These are phyloP conservation scores for Sebastes paucispinis DNA, from an alignment of 2,797 vertebrate genomes.

Conservation along the genomic window DNA sequence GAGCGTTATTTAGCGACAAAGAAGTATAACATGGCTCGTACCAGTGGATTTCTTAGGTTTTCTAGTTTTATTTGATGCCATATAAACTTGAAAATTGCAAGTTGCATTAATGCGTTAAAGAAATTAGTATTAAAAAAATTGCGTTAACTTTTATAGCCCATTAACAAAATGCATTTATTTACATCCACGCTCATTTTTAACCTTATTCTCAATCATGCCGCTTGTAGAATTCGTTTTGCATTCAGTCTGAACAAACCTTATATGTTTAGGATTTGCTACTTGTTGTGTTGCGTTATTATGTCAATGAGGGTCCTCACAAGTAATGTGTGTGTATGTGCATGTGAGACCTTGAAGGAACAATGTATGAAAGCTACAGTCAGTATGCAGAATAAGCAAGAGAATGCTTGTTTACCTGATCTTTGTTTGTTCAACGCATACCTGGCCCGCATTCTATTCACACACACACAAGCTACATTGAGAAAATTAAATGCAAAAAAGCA, in stretches of 20 bases:
- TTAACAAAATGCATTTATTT: not conserved
- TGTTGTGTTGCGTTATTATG: not conserved
- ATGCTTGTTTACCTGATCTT: not conserved
- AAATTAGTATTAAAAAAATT: too few relatives aligned
- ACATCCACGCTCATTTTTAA: too few relatives aligned
- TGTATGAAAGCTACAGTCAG: not conserved
- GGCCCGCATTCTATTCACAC: not conserved
- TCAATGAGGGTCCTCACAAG: not conserved
- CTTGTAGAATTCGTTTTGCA: fast-evolving
- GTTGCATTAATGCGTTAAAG: too few relatives aligned
- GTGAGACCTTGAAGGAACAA: not conserved
- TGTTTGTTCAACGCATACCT: not conserved
- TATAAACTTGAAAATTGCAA: too few relatives aligned
- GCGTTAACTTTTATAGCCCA: too few relatives aligned
- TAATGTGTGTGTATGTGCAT: not conserved
- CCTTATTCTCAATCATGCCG: too few relatives aligned
- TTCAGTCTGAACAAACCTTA: not conserved
- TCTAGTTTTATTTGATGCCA: too few relatives aligned
- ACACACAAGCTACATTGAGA: not conserved
- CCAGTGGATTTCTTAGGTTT: too few relatives aligned
- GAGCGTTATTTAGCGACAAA: too few relatives aligned
- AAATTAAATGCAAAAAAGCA: constrained; percentile 3
- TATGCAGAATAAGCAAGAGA: not conserved
- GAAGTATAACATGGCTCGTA: too few relatives aligned
- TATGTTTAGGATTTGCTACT: not conserved